Conservation (phyloP, 1,140 invertebrate species). For the Drosophila tani region DNA sequence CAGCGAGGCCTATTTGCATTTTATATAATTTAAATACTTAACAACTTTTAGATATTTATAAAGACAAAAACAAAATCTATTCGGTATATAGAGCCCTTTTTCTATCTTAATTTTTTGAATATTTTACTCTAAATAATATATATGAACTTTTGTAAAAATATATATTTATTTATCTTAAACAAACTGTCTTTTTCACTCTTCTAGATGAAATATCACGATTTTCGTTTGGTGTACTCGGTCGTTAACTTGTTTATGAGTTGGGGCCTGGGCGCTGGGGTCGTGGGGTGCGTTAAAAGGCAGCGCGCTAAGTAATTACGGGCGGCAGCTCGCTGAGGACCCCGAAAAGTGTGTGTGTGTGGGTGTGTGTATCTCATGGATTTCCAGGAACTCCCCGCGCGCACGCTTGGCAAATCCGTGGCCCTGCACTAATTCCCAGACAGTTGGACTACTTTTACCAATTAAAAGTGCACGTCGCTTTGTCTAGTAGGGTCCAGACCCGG, state of each 20-base stretch:
- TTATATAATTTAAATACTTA: too few relatives aligned
- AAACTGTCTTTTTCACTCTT: neutral
- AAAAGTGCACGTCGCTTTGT: constrained; percentile 67
- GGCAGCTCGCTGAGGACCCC: constrained; percentile 33
- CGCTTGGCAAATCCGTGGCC: constrained; percentile 23
- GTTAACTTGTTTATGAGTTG: constrained; percentile 65
- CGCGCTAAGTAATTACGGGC: constrained; percentile 57
- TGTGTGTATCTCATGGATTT: constrained; percentile 40
- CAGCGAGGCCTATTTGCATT: too few relatives aligned
- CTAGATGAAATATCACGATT: too few relatives aligned
- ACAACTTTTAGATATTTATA: too few relatives aligned
- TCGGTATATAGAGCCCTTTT: neutral
- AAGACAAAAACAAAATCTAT: neutral
- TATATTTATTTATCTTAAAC: neutral
- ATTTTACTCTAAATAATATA: too few relatives aligned
- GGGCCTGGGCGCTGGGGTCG: constrained; percentile 18
- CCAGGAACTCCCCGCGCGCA: constrained; percentile 36
- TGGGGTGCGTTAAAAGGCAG: constrained; percentile 49
- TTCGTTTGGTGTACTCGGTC: constrained; percentile 22
- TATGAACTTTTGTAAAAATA: neutral
- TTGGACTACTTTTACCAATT: constrained; percentile 69
- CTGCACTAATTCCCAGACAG: constrained; percentile 68
- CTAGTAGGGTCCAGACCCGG: constrained; percentile 29
- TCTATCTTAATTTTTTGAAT: neutral
- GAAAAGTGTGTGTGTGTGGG: constrained; percentile 21